Conservation (phyloP, 1,140 invertebrate species). For the Agrypnia vestita region DNA sequence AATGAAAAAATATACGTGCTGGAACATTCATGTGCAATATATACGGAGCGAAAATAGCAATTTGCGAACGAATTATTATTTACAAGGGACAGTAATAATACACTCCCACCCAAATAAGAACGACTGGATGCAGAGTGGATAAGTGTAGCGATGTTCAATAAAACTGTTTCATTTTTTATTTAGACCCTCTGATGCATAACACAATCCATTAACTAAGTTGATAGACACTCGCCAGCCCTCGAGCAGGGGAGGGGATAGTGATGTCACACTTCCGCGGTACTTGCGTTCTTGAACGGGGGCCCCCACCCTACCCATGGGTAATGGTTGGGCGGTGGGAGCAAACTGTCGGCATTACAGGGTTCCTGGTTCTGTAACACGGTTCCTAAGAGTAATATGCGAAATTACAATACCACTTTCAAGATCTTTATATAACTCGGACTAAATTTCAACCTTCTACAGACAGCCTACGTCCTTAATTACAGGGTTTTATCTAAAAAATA, state of each 20-base stretch:
- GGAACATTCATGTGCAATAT: too few relatives aligned
- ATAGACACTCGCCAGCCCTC: slow-evolving; percentile 20
- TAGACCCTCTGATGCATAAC: slow-evolving; percentile 9
- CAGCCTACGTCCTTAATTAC: too few relatives aligned
- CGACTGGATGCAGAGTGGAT: too few relatives aligned
- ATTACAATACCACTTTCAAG: neutral
- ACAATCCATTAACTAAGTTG: slow-evolving; percentile 39
- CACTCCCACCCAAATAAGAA: neutral
- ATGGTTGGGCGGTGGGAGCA: slow-evolving; percentile 2
- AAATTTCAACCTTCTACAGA: too few relatives aligned
- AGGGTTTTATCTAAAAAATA: too few relatives aligned
- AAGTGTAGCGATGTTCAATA: neutral
- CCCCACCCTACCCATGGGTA: neutral
- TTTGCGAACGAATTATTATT: too few relatives aligned
- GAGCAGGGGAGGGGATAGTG: slow-evolving; percentile 8
- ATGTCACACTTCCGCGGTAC: slow-evolving; percentile 13
- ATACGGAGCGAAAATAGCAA: too few relatives aligned
- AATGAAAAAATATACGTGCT: too few relatives aligned
- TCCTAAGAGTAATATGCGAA: slow-evolving; percentile 3
- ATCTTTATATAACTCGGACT: too few relatives aligned
- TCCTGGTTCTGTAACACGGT: slow-evolving; percentile 13
- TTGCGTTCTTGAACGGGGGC: slow-evolving; percentile 12
- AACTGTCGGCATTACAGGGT: slow-evolving; percentile 8
- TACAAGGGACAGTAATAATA: neutral
- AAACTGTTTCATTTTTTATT: slow-evolving; percentile 22